These are phyloP conservation scores for Drosophila niveifrons DNA, from an alignment of 2,888 invertebrate genomes.

Conservation along the genomic window DNA sequence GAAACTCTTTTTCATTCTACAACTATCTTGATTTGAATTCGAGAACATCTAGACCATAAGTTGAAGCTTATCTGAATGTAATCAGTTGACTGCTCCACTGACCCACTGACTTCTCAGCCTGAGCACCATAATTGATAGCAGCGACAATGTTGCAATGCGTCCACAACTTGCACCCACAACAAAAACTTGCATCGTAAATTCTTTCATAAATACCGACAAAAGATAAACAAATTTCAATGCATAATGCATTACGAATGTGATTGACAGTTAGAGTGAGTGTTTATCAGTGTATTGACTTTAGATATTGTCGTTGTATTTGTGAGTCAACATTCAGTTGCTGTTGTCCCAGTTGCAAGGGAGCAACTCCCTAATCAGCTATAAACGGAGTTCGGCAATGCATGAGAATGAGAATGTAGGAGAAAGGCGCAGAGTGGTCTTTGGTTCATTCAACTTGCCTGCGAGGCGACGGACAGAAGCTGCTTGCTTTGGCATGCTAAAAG, in stretches of 20 bases:
- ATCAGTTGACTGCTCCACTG: constrained; percentile 51
- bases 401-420: constrained; percentile 25
- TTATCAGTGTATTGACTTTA: constrained; percentile 64
- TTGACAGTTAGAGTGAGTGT: constrained; percentile 16
- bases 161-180: constrained; percentile 26
- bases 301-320: constrained; percentile 37
- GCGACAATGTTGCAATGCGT: constrained; percentile 16
- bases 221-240: constrained; percentile 46
- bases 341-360: constrained; percentile 20
- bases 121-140: constrained; percentile 39
- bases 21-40: not conserved
- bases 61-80: constrained; percentile 14
- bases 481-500: constrained; percentile 47
- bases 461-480: constrained; percentile 45
- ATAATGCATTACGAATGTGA: constrained; percentile 9
- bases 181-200: constrained; percentile 30
- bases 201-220: constrained; percentile 52
- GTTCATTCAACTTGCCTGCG: constrained; percentile 56
- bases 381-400: constrained; percentile 35
- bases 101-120: constrained; percentile 39
- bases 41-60: not conserved
- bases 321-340: constrained; percentile 35
- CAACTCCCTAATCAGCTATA: constrained; percentile 65
- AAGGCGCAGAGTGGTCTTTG: constrained; percentile 3
- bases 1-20: not conserved